Evolutionary conservation across 2,888 invertebrate genomes (phyloP).

Genomic region (Eupithecia subumbrata): DNA sequence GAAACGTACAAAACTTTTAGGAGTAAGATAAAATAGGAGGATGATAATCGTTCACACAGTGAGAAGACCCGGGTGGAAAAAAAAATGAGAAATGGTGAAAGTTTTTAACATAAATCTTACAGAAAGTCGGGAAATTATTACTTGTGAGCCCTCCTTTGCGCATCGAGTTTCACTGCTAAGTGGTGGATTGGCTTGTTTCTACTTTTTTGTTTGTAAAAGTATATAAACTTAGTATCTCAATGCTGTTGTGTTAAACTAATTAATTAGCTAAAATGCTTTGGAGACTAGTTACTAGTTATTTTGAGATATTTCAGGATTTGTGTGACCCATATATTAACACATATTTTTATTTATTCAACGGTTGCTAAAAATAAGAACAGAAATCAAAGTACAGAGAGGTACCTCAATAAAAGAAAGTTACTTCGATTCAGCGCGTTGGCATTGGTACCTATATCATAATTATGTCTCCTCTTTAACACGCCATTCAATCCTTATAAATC

Average conservation of each 20-base stretch:
- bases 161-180: slow-evolving; percentile 43
- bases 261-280: neutral
- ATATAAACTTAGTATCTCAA: slow-evolving; percentile 2
- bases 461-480: neutral
- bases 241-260: neutral
- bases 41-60: slow-evolving; percentile 79
- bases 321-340: neutral
- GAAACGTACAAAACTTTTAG: slow-evolving; percentile 58
- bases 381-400: too few relatives aligned
- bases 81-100: slow-evolving; percentile 79
- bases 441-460: too few relatives aligned
- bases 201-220: slow-evolving; percentile 31
- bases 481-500: neutral
- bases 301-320: neutral
- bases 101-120: slow-evolving; percentile 81
- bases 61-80: slow-evolving; percentile 56
- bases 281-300: neutral
- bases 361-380: too few relatives aligned
- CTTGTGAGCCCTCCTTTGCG: slow-evolving; percentile 64
- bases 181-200: slow-evolving; percentile 38
- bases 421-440: too few relatives aligned
- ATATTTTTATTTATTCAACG: neutral
- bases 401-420: too few relatives aligned
- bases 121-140: slow-evolving; percentile 74
- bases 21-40: slow-evolving; percentile 60